These are phyloP conservation scores for Pediacus dermestoides DNA, from an alignment of 2,888 invertebrate genomes.

Conservation along the genomic window DNA sequence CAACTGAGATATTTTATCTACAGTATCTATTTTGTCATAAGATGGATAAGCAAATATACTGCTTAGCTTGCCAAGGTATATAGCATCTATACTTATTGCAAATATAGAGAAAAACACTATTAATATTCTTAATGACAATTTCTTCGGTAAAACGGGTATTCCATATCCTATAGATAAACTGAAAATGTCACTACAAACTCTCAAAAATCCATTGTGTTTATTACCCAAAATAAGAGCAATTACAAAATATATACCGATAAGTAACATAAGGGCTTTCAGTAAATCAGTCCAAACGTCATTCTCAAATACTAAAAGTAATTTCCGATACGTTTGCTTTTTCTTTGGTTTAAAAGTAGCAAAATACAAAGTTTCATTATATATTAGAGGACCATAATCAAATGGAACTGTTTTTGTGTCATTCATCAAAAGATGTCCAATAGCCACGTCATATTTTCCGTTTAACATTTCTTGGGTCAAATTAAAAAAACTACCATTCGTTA, in stretches of 20 bases:
- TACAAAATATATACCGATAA: slow-evolving; percentile 12
- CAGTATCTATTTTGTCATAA: too few relatives aligned
- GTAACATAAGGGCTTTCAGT: slow-evolving; percentile 8
- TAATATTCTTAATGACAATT: slow-evolving; percentile 17
- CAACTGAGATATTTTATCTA: too few relatives aligned
- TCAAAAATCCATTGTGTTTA: not conserved
- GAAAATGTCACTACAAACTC: slow-evolving; percentile 15
- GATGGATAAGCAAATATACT: slow-evolving; percentile 22
- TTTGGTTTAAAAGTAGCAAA: slow-evolving; percentile 19
- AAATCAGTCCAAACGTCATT: slow-evolving; percentile 17
- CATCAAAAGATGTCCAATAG: slow-evolving; percentile 28
- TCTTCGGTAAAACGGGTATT: slow-evolving; percentile 8
- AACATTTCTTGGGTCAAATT: slow-evolving; percentile 11
- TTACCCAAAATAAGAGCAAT: slow-evolving; percentile 8
- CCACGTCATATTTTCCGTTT: slow-evolving; percentile 13
- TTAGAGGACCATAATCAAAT: slow-evolving; percentile 24
- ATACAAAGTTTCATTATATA: slow-evolving; percentile 20
- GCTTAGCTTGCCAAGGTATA: slow-evolving; percentile 29
- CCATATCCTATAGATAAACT: slow-evolving; percentile 15
- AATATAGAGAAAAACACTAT: slow-evolving; percentile 22
- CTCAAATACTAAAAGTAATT: slow-evolving; percentile 21
- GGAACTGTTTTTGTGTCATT: slow-evolving; percentile 21
- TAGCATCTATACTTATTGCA: slow-evolving; percentile 22
- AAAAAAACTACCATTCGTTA: slow-evolving; percentile 16
- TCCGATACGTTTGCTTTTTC: slow-evolving; percentile 18